These are phyloP conservation scores for Leucoptera coffeella DNA, from an alignment of 2,888 invertebrate genomes.

Conservation along the genomic window DNA sequence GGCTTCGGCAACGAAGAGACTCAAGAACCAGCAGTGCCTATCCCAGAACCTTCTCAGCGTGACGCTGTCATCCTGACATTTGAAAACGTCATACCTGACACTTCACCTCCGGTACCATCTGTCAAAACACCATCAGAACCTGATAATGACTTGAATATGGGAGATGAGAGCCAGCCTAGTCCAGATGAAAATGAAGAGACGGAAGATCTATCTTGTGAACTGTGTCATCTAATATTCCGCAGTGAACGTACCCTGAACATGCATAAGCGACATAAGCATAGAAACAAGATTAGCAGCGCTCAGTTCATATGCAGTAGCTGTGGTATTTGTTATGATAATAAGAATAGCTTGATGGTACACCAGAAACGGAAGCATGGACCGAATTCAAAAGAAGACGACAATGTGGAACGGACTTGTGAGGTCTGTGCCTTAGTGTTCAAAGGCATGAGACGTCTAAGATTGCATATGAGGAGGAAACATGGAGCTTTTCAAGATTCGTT, in stretches of 20 bases:
- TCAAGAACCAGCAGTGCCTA: constrained; percentile 22
- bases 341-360: constrained; percentile 33
- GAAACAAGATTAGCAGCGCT: constrained; percentile 20
- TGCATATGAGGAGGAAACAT: constrained; percentile 41
- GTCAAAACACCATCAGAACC: not conserved
- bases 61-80: constrained; percentile 30
- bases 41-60: constrained; percentile 17
- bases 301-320: constrained; percentile 31
- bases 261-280: constrained; percentile 34
- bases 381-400: constrained; percentile 17
- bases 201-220: constrained; percentile 30
- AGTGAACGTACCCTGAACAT: constrained; percentile 22
- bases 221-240: constrained; percentile 37
- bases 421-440: constrained; percentile 37
- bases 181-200: not conserved
- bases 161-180: too few species aligned
- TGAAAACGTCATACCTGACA: constrained; percentile 22
- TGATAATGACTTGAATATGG: too few species aligned
- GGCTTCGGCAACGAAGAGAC: constrained; percentile 22
- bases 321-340: constrained; percentile 32
- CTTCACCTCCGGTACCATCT: constrained; percentile 14
- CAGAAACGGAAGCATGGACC: constrained; percentile 34
- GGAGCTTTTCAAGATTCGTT: constrained; percentile 29
- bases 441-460: constrained; percentile 24
- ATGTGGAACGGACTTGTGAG: constrained; percentile 27